Evolutionary conservation across 2,888 invertebrate genomes (phyloP), one percentile per base, ranked within the genome.

Genomic region (Dolichomitus sp.): DNA sequence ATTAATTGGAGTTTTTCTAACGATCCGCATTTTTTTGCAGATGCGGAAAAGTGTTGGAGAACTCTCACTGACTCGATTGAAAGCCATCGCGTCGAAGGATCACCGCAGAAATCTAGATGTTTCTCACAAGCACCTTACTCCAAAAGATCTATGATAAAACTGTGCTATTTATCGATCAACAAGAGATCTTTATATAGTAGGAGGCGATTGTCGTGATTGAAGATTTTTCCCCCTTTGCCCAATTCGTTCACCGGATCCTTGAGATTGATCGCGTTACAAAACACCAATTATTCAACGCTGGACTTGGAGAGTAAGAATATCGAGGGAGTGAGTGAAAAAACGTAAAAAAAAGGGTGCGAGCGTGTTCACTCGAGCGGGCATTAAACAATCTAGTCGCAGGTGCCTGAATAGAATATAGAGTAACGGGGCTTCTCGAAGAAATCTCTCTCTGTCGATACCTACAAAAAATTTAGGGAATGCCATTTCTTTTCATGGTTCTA

Each of bases 101-200:
- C 12, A 40, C 42, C 12, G 40, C 37, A 33, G 17, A 50, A 57
- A 19, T 11, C 40, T 40, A n/a, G n/a, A 45, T 12, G 7, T 14
- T 12, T 17, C 2, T 19, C n/a, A 42, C 12, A 12, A 19, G 23
- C 17, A 68, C 17, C 27, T 61, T 37, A n/a, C 48, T 42, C 14
- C 50, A 12, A 40, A n/a, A 27, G 75, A 80, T 83, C 81, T 75
- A 61, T 17, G 68, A 78, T 78, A 82, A 81, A 84, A 87, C 85
- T 84, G 85, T 77, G 63, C 27, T 69, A 59, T 68, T 19, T 11
- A 40, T 48, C 11, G 23, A 52, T 76, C 85, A 80, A 85, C 82
- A 77, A 84, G 75, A 76, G 81, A 78, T 85, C 86, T 86, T 89
- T 89, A 88, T 87, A 89, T 73, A 80, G 79, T n/a, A n/a, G 4